phyloP scores from a whole-genome alignment of 2,888 invertebrate genomes.

The Eilema depressum region DNA sequence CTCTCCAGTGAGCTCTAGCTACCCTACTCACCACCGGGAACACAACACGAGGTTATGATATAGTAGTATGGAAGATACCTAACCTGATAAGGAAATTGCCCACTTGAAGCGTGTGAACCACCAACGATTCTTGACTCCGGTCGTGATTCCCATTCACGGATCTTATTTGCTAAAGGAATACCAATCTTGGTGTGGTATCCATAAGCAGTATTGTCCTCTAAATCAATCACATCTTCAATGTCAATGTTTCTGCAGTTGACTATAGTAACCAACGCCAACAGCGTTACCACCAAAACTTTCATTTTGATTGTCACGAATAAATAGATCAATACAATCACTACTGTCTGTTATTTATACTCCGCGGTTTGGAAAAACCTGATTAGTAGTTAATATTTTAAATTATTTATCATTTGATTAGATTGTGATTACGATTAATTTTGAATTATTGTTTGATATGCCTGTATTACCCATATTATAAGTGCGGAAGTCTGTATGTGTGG shows the following conservation, averaged over 20 bases:
- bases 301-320: not conserved
- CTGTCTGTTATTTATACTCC: not conserved
- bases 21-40: too few relatives aligned
- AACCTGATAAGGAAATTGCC: not conserved
- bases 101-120: not conserved
- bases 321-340: not conserved
- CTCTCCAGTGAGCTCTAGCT: too few relatives aligned
- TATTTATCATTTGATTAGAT: not conserved
- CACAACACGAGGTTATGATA: too few relatives aligned
- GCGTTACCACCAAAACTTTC: not conserved
- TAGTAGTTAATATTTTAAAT: not conserved
- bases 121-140: constrained; percentile 4
- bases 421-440: not conserved
- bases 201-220: not conserved
- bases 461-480: too few relatives aligned
- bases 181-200: not conserved
- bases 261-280: not conserved
- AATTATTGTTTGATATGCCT: too few relatives aligned
- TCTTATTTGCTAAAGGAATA: constrained; percentile 7
- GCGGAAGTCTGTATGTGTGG: too few relatives aligned
- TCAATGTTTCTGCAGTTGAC: not conserved
- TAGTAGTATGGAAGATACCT: not conserved
- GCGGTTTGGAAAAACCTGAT: not conserved
- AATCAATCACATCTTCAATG: constrained; percentile 7
- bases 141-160: not conserved